phyloP scores from a whole-genome alignment of 2,888 invertebrate species.

The Latrodectus elegans region DNA sequence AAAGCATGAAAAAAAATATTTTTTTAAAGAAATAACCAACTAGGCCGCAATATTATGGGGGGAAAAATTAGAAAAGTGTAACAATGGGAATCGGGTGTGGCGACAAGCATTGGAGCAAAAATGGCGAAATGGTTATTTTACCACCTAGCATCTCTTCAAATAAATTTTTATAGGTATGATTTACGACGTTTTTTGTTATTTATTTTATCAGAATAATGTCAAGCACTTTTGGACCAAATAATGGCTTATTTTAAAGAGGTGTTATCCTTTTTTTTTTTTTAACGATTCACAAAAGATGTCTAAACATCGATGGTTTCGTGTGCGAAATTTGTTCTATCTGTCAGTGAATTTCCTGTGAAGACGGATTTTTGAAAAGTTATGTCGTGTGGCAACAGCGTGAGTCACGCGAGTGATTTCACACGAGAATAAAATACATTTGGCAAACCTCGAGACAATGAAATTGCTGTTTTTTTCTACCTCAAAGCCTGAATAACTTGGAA shows the following conservation, averaged over 20 bases:
- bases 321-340: background rate
- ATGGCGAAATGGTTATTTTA: slow-evolving; percentile 3
- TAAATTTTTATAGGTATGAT: background rate
- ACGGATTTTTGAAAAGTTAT: background rate
- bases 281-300: background rate
- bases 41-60: background rate
- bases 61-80: slow-evolving; percentile 19
- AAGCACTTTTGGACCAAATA: background rate
- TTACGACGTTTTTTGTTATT: background rate
- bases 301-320: background rate
- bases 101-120: slow-evolving; percentile 28
- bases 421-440: background rate
- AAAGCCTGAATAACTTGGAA: too few relatives aligned
- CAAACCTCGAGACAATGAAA: too few relatives aligned
- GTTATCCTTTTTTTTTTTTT: background rate
- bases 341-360: background rate
- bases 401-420: background rate
- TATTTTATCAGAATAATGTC: background rate
- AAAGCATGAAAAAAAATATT: background rate
- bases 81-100: slow-evolving; percentile 51
- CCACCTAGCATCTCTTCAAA: slow-evolving; percentile 3
- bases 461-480: too few relatives aligned
- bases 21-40: background rate
- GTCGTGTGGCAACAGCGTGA: background rate
- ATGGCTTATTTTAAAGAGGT: background rate